A percentile compares a stretch with the other conserved stretches of the same genome.
phyloP scores from a whole-genome alignment of 2,888 invertebrate species.

The Megaustenia siamemsis region DNA sequence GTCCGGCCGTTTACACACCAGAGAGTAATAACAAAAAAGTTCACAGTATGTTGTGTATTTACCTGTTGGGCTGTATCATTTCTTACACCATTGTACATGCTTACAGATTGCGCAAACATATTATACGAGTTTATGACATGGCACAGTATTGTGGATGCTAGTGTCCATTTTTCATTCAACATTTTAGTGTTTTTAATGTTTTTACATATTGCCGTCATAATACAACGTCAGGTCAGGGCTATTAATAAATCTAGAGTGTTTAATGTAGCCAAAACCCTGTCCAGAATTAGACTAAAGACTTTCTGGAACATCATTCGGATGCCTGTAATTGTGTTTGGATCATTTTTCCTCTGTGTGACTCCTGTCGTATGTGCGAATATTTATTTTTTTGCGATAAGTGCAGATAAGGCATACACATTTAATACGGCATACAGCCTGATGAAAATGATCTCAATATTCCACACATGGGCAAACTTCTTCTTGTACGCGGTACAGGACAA shows the following conservation, averaged over 20 bases:
- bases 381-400: not conserved
- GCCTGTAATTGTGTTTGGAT: not conserved
- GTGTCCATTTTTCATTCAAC: not conserved
- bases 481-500: not conserved
- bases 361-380: not conserved
- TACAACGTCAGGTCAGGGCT: not conserved
- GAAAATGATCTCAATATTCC: not conserved
- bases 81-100: not conserved
- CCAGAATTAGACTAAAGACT: not conserved
- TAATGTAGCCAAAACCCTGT: not conserved
- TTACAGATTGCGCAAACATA: not conserved
- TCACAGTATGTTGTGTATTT: not conserved
- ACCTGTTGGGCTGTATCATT: not conserved
- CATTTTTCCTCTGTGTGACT: not conserved
- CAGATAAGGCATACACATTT: not conserved
- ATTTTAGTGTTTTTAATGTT: not conserved
- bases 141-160: not conserved
- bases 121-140: not conserved
- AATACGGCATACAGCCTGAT: not conserved
- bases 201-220: not conserved
- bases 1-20: not conserved
- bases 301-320: not conserved
- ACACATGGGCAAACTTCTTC: not conserved
- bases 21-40: not conserved
- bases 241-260: not conserved